phyloP scores from a whole-genome alignment of 2,797 vertebrate genomes.

The Myripristis murdjan region DNA sequence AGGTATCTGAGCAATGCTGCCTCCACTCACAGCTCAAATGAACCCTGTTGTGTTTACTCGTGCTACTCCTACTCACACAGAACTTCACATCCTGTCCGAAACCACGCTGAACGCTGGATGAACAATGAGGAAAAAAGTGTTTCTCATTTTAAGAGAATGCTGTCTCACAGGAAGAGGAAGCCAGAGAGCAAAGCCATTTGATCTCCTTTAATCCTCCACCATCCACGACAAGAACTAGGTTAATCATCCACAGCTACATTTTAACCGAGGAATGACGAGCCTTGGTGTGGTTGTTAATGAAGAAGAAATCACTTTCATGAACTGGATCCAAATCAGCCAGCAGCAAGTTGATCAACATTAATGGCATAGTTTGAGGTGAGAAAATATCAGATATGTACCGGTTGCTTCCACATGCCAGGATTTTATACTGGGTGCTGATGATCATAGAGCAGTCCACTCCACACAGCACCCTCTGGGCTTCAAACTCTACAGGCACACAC shows the following conservation, averaged over 20 bases:
- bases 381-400: constrained; percentile 84
- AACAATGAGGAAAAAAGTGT: constrained; percentile 32
- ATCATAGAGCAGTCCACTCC: constrained; percentile 97
- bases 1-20: constrained; percentile 43
- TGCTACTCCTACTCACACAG: neutral
- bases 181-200: constrained; percentile 16
- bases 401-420: constrained; percentile 96
- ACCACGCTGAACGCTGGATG: constrained; percentile 19
- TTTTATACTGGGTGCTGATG: constrained; percentile 89
- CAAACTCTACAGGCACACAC: constrained; percentile 87
- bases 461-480: constrained; percentile 92
- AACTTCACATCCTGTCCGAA: constrained; percentile 24
- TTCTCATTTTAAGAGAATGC: constrained; percentile 68
- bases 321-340: constrained; percentile 1
- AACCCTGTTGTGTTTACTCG: constrained; percentile 19
- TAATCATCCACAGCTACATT: neutral
- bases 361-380: constrained; percentile 7
- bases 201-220: constrained; percentile 19
- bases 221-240: neutral
- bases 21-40: constrained; percentile 21
- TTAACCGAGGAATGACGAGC: too few species aligned
- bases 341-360: constrained; percentile 17
- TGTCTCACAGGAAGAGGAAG: constrained; percentile 54
- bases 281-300: too few species aligned
- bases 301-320: neutral